Evolutionary conservation across 2,113 vertebrate species (phyloP).

Genomic region (Gymnocephalus cernua): DNA sequence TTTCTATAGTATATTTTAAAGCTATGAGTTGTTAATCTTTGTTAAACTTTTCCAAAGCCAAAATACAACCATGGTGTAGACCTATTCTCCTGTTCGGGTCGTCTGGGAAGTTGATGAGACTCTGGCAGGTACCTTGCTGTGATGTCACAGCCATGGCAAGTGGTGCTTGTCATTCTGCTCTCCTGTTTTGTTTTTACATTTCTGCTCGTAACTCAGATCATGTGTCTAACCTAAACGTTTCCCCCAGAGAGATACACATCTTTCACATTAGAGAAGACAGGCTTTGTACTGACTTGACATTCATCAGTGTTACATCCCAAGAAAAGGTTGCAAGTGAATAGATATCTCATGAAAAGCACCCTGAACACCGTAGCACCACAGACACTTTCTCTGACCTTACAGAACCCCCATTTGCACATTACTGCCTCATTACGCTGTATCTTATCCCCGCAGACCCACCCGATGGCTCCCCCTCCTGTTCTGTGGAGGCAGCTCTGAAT

Average conservation of each 20-base stretch:
- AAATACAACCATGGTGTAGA: no score
- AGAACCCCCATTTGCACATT: conserved; percentile 4
- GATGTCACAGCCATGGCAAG: conserved; percentile 74
- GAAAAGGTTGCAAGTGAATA: neutral
- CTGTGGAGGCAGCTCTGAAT: conserved; percentile 81
- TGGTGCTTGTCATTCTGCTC: conserved; percentile 65
- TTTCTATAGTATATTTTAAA: no score
- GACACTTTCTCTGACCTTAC: neutral
- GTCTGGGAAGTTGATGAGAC: conserved; percentile 69
- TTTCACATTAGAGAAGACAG: neutral
- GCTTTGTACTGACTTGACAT: no score
- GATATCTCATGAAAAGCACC: neutral
- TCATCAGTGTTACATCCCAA: neutral
- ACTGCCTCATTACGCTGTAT: conserved; percentile 57
- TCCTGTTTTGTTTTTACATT: conserved; percentile 32
- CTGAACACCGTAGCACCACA: neutral
- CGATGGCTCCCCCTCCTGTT: conserved; percentile 86
- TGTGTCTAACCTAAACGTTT: conserved; percentile 10
- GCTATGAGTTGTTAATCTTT: no score
- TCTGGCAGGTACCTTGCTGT: conserved; percentile 79
- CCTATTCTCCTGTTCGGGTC: conserved; percentile 58
- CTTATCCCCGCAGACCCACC: conserved; percentile 87
- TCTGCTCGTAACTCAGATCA: neutral
- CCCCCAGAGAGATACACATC: neutral
- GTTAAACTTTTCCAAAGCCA: no score